Base-by-base conservation (phyloP, 2,888 invertebrate genomes). In the Lochmaea capreae region DNA sequence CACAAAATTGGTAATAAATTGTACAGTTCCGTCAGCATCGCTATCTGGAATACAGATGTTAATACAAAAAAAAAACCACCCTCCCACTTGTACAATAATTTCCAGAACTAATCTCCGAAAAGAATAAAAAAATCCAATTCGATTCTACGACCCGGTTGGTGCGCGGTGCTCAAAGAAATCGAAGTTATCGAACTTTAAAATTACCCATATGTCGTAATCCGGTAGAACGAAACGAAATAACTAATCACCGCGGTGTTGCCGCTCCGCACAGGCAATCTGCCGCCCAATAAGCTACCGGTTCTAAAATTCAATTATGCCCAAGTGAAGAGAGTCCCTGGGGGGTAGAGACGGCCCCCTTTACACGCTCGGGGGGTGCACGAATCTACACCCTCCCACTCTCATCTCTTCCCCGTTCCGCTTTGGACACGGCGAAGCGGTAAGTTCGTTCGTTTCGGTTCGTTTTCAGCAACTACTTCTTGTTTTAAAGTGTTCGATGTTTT, bases 241-340 rank as follows among this genome's bases (percentile, higher is more conserved):
- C 86, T 86, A 87, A 86, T 86, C 85, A 84, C 81, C 83, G 81
- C 81, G 81, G 83, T 82, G 81, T 80, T 81, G 79, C 79, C 78
- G 81, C 78, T 65, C 67, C 67, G 81, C 83, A 75, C 76, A 70
- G 77, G 78, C 85, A 87, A 87, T 86, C 86, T 85, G 85, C 86
- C 83, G 84, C 86, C 85, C 87, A 86, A 87, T 87, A 86, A 86
- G 84, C 86, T 85, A 79, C 83, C 85, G 85, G 84, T 85, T 84
- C 83, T 85, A 85, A 86, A 86, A 87, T 87, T 87, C 87, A 86
- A 87, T 87, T 87, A 87, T 85, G 81, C 84, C 84, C 83, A 83
- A 85, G 85, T 85, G 85, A 83, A 84, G 83, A 82, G 84, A 79
- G 78, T 81, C 80, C 82, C 82, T 83, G 78, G 81, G 83, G 82